Evolutionary conservation across 2,888 invertebrate genomes (phyloP), one percentile per base, ranked within the genome.

Genomic region (Sturmia bella): DNA sequence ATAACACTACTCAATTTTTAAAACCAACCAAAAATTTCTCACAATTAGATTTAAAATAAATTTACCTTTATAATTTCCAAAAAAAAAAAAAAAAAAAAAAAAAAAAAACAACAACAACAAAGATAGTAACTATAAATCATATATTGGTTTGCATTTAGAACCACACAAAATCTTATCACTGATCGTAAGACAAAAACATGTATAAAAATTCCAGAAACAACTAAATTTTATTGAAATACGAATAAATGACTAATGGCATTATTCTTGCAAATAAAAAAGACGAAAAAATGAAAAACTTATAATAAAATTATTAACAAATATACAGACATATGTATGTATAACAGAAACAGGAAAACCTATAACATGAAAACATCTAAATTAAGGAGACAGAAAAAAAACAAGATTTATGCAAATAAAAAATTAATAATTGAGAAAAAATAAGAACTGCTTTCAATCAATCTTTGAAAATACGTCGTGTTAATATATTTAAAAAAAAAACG

Each of bases 121-220:
- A 32, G 5, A 32, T 32, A 32, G 32, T 32, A 32, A 32, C 32
- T 32, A 37, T 24, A 63, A 63, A 43, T 63, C 43, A 45, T 17
- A 48, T 6, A 59, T 63, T 32, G 32, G 32, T 32, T 17, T 15
- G 1, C 27, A 24, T 1, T 19, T 43, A 61, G 15, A 9, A 7
- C 2, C 54, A 37, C 21, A 45, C 24, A 37, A 61, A 56, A 37
- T 19, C 45, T 74, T 52, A 54, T 45, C 52, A 45, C 41, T 59
- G 39, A 73, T 41, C 17, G 79, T 45, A 27, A 45, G 27, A 84
- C 84, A 83, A 59, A n/a, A 9, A 64, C 39, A 39, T 76, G 70
- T 80, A 74, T 85, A 85, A 84, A 87, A 85, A 73, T 84, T 80
- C 80, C 84, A 80, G 15, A 73, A 85, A 81, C 39, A 64, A 85